Percentiles rank a stretch among this genome's conserved stretches.
Evolutionary conservation across 1,140 invertebrate species (phyloP).

Genomic region (Drosophila lowei): DNA sequence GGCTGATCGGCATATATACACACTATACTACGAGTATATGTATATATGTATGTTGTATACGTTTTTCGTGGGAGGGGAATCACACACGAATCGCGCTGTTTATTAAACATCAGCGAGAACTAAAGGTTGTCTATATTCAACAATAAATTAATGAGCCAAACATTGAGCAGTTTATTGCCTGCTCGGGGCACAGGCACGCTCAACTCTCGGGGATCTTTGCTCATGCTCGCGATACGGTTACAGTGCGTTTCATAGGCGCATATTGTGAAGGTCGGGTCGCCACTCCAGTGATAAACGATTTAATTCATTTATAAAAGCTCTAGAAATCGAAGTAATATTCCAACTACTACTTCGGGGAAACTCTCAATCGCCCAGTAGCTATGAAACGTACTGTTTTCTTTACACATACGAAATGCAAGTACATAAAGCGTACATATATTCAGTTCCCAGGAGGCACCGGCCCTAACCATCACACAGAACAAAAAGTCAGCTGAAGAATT

Average conservation of each 20-base stretch:
- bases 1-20: no score
- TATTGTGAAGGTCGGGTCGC: constrained; percentile 27
- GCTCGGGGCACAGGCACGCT: constrained; percentile 10
- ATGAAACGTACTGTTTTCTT: no score
- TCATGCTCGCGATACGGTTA: constrained; percentile 22
- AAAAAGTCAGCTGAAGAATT: not conserved
- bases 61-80: constrained; percentile 22
- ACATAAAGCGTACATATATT: no score
- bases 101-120: constrained; percentile 44
- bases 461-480: constrained; percentile 13
- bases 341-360: no score
- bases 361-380: no score
- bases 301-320: no score
- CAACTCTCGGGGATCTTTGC: not conserved
- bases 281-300: not conserved
- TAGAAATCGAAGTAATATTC: no score
- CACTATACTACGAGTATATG: not conserved
- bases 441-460: no score
- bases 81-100: constrained; percentile 33
- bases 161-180: constrained; percentile 47
- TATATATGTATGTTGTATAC: constrained; percentile 2
- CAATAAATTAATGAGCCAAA: constrained; percentile 54
- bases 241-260: constrained; percentile 42
- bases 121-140: constrained; percentile 49
- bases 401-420: no score